Base-by-base conservation (phyloP, 2,797 vertebrate genomes). In the Eurystomus glaucurus region DNA sequence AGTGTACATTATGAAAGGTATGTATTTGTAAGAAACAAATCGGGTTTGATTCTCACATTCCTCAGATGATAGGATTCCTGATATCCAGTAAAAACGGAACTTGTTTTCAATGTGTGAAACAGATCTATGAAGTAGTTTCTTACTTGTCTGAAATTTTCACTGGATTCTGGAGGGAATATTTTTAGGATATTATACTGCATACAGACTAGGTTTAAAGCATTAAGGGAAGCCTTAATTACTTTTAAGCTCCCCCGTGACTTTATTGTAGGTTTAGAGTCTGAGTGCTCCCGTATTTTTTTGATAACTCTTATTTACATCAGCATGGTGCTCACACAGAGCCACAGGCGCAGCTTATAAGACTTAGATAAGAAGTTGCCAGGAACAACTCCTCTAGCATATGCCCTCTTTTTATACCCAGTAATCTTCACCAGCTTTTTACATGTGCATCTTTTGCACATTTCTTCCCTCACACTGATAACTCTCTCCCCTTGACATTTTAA, bases 151-250 rank as follows among this genome's bases (percentile, higher is more conserved):
- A 94, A 88, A 86, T 82, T 74, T 70, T 84, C 39, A 12, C 12
- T 93, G 89, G 48, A 85, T 87, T 85, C 61, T 74, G 57, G 35
- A 94, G 64, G 78, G 78, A 85, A 1, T 91, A 50, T 68, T 37
- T 71, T 78, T 64, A 66, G 81, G 35, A 76, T 91, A 81, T 90
- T 83, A 58, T 52, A 71, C 68, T 84, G 88, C 62, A 79, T 8
- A 37, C 54, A 82, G 58, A 60, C 62, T 86, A 96, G 48, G 94
- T 93, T 79, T 91, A 91, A 93, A 96, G 88, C 77, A 91, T 79
- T 90, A 82, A 84, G 57, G 55, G 61, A 95, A 90, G 43, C 48
- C 39, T 85, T 96, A 86, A 94, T 97, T 97, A 96, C 61, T 92
- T 94, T 94, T 92, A 93, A 90, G 75, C 71, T 87, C 75, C 78